Evolutionary conservation across 1,140 invertebrate species (phyloP).

Genomic region (Gryon sp.): DNA sequence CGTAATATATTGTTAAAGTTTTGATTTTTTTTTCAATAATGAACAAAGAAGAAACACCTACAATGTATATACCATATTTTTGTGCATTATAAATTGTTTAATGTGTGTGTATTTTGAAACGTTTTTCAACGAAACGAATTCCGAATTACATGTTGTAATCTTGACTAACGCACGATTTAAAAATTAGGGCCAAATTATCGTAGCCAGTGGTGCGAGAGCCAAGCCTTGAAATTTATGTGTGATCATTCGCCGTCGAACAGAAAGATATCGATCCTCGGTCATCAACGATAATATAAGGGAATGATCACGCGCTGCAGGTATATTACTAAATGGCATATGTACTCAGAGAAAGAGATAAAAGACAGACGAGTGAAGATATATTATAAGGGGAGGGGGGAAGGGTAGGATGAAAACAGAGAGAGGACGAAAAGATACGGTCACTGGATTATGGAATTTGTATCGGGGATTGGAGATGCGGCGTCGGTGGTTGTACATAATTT

Average conservation of each 20-base stretch:
- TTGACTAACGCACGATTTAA: slow-evolving; percentile 52
- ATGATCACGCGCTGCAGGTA: slow-evolving; percentile 69
- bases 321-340: slow-evolving; percentile 71
- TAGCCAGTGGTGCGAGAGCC: slow-evolving; percentile 60
- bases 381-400: slow-evolving; percentile 46
- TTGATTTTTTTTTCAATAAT: too few relatives aligned
- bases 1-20: too few relatives aligned
- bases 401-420: too few relatives aligned
- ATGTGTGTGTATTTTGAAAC: slow-evolving; percentile 20
- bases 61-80: too few relatives aligned
- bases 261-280: slow-evolving; percentile 66
- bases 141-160: slow-evolving; percentile 47
- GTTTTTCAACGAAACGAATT: slow-evolving; percentile 50
- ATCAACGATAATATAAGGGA: slow-evolving; percentile 71
- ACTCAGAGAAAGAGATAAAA: slow-evolving; percentile 55
- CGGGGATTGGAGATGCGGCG: slow-evolving; percentile 70
- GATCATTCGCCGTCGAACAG: slow-evolving; percentile 58
- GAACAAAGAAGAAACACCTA: too few relatives aligned
- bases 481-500: slow-evolving; percentile 67
- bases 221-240: slow-evolving; percentile 60
- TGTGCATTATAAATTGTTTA: slow-evolving; percentile 1
- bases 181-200: slow-evolving; percentile 63
- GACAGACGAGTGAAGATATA: slow-evolving; percentile 38
- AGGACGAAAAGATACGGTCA: slow-evolving; percentile 71
- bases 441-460: slow-evolving; percentile 76